Conservation (phyloP, 2,113 vertebrate genomes). For the Thinocorus orbignyianus region DNA sequence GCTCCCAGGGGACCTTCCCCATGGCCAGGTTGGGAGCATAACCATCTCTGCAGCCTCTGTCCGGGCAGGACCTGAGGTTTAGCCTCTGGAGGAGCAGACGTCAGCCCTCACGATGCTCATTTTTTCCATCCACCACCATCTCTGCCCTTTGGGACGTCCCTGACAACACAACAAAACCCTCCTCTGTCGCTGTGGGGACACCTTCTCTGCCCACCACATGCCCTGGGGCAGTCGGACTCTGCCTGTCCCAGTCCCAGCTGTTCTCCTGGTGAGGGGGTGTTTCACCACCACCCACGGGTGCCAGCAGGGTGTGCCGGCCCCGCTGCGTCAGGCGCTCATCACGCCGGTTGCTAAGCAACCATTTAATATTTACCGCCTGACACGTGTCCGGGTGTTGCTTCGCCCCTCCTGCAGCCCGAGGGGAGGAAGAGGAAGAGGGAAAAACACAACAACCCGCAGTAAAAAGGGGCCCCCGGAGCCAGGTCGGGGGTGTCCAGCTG, state of each 20-base stretch:
- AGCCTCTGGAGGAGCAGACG: fast-evolving
- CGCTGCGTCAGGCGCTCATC: constrained; percentile 7
- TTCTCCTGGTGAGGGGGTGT: fast-evolving
- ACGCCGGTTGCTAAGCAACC: constrained; percentile 49
- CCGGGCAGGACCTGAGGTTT: fast-evolving
- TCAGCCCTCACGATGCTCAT: fast-evolving
- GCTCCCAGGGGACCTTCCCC: background rate
- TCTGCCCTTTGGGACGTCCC: background rate
- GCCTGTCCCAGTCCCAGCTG: fast-evolving
- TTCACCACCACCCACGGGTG: no score
- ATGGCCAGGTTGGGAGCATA: fast-evolving
- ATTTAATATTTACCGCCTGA: constrained; percentile 57
- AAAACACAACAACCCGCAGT: fast-evolving
- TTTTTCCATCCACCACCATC: fast-evolving
- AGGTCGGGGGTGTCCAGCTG: background rate
- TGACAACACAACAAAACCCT: background rate
- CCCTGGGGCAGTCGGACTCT: fast-evolving
- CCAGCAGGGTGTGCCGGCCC: background rate
- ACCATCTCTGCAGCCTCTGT: background rate
- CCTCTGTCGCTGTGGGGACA: background rate
- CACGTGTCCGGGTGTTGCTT: background rate
- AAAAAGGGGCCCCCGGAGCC: fast-evolving
- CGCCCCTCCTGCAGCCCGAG: background rate
- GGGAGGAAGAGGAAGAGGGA: fast-evolving
- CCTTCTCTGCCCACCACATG: background rate